Percentiles rank a stretch among this genome's conserved stretches.
phyloP scores from a whole-genome alignment of 1,140 invertebrate genomes.

The Trachelipus rathkii region DNA sequence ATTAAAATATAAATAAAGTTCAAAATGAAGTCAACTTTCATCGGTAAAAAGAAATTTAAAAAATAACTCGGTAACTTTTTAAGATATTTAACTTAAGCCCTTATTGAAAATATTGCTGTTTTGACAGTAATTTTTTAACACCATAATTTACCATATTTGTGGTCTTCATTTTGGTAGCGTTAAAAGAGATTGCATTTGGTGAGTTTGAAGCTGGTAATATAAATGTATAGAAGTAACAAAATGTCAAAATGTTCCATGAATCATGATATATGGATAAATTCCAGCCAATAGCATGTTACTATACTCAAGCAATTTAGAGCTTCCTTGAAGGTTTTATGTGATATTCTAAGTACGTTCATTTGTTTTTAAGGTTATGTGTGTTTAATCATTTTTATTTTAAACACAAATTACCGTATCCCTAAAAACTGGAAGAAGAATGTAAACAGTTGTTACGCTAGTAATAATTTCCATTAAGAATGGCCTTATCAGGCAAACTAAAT shows the following conservation, averaged over 20 bases:
- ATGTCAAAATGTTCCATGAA: background rate
- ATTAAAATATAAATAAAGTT: constrained; percentile 68
- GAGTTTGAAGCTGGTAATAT: constrained; percentile 56
- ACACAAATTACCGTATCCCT: constrained; percentile 69
- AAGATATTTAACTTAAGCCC: background rate
- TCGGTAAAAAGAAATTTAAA: constrained; percentile 48
- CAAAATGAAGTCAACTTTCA: constrained; percentile 69
- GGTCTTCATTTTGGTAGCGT: constrained; percentile 49
- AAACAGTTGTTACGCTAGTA: constrained; percentile 77
- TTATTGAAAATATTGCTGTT: background rate
- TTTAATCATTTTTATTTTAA: no score
- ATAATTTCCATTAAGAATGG: constrained; percentile 71
- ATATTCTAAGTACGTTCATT: no score
- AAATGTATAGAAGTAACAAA: constrained; percentile 20
- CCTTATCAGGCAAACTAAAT: constrained; percentile 52
- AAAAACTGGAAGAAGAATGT: constrained; percentile 72
- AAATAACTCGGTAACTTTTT: constrained; percentile 45
- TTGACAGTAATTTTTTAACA: background rate
- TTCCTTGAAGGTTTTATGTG: no score
- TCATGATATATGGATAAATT: constrained; percentile 20
- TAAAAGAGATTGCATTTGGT: constrained; percentile 58
- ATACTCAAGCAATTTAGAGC: no score
- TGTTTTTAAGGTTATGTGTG: no score
- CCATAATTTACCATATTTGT: constrained; percentile 24
- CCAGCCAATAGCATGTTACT: constrained; percentile 17